These are phyloP conservation scores for Eulemur albifrons DNA, from an alignment of 2,797 vertebrate species.

Conservation along the genomic window DNA sequence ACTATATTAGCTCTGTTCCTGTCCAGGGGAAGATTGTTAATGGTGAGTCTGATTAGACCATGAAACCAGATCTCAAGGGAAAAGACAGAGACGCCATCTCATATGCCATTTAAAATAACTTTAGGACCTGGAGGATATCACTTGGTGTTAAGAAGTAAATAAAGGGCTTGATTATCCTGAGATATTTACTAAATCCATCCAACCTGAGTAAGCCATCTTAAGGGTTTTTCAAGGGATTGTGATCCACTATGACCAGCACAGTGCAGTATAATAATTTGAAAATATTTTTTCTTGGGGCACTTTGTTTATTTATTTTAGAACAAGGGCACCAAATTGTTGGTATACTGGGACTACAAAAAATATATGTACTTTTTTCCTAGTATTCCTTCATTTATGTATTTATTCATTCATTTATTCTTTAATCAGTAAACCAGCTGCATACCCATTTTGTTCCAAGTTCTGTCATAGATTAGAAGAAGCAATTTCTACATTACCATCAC, in stretches of 20 bases:
- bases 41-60: slow-evolving; percentile 67
- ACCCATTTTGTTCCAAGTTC: not conserved
- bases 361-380: not conserved
- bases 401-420: not conserved
- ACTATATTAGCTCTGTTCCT: slow-evolving; percentile 56
- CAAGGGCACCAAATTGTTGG: not conserved
- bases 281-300: not conserved
- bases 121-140: slow-evolving; percentile 42
- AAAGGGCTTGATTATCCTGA: not conserved
- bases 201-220: not conserved
- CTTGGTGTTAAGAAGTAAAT: slow-evolving; percentile 64
- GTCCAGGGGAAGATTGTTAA: slow-evolving; percentile 63
- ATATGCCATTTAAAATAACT: slow-evolving; percentile 44
- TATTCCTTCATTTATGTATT: not conserved
- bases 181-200: slow-evolving; percentile 18
- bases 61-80: slow-evolving; percentile 49
- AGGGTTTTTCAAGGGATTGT: not conserved
- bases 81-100: slow-evolving; percentile 27
- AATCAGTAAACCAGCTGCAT: not conserved
- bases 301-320: not conserved
- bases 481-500: not conserved
- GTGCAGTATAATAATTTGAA: not conserved
- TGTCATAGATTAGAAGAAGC: not conserved
- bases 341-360: not conserved
- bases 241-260: not conserved